These are phyloP conservation scores for Phocoena phocoena DNA, from an alignment of 2,113 vertebrate species.

Conservation along the genomic window DNA sequence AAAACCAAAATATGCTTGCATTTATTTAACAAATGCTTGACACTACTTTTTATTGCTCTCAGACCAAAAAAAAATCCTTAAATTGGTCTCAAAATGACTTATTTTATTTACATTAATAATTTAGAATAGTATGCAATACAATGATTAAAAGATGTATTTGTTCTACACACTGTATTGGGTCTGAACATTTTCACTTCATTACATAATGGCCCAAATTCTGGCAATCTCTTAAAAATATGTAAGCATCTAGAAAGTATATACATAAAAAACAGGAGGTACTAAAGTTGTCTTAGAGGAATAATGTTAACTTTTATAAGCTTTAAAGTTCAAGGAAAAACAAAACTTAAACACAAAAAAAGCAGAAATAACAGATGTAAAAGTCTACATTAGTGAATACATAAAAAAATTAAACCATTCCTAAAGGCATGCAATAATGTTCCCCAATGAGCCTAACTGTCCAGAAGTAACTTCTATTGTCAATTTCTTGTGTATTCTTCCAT, in stretches of 20 bases:
- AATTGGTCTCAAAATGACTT: slow-evolving; percentile 3
- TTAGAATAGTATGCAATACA: not conserved
- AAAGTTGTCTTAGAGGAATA: not conserved
- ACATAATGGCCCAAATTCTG: not conserved
- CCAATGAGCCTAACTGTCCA: not conserved
- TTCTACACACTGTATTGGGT: not conserved
- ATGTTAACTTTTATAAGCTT: not conserved
- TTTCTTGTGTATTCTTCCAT: not conserved
- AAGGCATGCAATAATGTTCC: not conserved
- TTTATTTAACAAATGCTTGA: not conserved
- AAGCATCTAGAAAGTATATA: not conserved
- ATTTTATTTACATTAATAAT: not conserved
- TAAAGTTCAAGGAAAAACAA: not conserved
- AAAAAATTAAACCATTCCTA: not conserved
- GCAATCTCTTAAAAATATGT: not conserved
- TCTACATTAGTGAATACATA: not conserved
- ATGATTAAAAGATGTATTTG: not conserved
- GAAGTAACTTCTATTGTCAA: not conserved
- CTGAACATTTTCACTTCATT: not conserved
- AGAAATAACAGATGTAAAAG: not conserved
- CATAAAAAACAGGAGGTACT: not conserved
- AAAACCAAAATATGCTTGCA: not conserved
- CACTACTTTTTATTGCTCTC: not conserved
- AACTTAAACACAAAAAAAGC: not conserved
- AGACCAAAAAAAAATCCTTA: not conserved